Base-by-base conservation (phyloP, 2,113 vertebrate genomes). In the Chloropsis hardwickii region DNA sequence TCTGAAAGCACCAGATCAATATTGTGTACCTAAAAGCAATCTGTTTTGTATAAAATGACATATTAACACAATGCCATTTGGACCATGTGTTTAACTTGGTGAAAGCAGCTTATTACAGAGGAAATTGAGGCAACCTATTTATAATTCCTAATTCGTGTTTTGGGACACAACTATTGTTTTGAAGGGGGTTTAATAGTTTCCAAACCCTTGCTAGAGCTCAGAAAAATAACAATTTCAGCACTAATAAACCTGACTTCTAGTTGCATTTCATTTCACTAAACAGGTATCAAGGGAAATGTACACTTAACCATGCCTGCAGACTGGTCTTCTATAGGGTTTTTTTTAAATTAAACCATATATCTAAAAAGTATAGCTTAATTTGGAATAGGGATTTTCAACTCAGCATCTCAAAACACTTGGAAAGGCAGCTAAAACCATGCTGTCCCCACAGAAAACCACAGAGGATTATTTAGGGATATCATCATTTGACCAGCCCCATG, bases 131-230 rank as follows among this genome's bases (percentile, higher is more conserved):
- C 47, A 94, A 77, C 21, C 33, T 82, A 88, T 92, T 91, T 74
- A 81, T 94, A 94, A 92, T 47, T 87, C 58, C 97, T 94, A 91
- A 91, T 95, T 91, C 71, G 23, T 61, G 58, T 64, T 90, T 91
- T 84, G 78, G 67, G 67, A 91, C 70, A 88, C 37, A 87, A 29
- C 62, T 77, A 19, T 6, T 73, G 23, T 92, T 95, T 62, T 93
- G 58, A 90, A 67, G 27, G 42, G 25, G 29, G 4, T 62, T 81
- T 58, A 79, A 74, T 67, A 47, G 29, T 56, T 90, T 79, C 84
- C 77, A 94, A 95, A 74, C 5, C 31, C 28, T 81, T 67, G 51
- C n/a, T 24, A 85, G 29, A 89, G 39, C 24, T 82, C 72, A 93
- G 71, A 88, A 95, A 90, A 92, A 47, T 51, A 6, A 29, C 39